These are phyloP conservation scores for Scolopax bukidnonensis DNA, from an alignment of 2,797 vertebrate genomes.

Conservation along the genomic window DNA sequence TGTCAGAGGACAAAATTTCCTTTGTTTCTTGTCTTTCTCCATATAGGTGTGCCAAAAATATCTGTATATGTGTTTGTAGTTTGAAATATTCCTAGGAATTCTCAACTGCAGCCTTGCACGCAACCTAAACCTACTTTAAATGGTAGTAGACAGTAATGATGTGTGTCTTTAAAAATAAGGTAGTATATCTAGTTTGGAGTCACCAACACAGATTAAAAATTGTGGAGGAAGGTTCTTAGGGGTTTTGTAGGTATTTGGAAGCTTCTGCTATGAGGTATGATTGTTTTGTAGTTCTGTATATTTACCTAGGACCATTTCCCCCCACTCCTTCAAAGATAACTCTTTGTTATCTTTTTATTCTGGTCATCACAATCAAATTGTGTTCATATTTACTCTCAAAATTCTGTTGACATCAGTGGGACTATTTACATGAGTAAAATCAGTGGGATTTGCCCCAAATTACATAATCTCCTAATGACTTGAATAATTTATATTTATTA, in stretches of 20 bases:
- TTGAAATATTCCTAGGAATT: background rate
- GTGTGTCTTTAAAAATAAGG: background rate
- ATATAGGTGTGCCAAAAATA: background rate
- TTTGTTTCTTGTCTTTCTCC: background rate
- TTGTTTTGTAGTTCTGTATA: background rate
- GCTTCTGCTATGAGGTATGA: background rate
- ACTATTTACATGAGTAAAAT: background rate
- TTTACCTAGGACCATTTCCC: background rate
- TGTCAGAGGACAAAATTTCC: background rate
- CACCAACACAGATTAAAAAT: background rate
- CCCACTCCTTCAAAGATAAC: rapidly evolving
- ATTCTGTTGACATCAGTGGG: background rate
- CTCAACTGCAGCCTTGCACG: rapidly evolving
- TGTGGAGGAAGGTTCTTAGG: background rate
- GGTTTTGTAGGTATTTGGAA: background rate
- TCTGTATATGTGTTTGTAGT: background rate
- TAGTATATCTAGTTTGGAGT: background rate
- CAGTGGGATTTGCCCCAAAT: background rate
- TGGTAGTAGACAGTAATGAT: background rate
- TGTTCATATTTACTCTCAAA: background rate
- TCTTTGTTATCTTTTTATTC: background rate
- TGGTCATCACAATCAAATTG: background rate
- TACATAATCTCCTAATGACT: background rate
- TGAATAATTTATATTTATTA: background rate
- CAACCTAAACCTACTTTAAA: background rate